Evolutionary conservation across 1,140 invertebrate species (phyloP), one percentile per base, ranked within the genome.

Genomic region (Bacillus rossius): DNA sequence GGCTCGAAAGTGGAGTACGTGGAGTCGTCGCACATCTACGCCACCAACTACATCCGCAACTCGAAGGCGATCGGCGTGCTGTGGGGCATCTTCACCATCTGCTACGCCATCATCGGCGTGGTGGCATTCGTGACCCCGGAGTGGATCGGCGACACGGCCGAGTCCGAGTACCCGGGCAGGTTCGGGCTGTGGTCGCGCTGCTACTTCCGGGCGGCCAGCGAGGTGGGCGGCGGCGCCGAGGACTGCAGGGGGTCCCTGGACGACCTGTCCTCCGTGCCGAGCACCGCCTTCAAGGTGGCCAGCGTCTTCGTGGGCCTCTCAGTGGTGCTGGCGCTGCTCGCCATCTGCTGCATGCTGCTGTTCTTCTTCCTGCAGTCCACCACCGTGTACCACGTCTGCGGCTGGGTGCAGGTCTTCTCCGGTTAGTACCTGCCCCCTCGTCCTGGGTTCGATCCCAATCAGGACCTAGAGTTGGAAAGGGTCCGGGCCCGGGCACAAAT

Each of bases 71-170:
- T 98, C 54, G 94, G 92, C 40, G 93, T 98, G 16, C 79, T 98
- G 43, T 98, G 96, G 96, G 94, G 88, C 19, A 91, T 98, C 64
- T 97, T 98, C 72, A 91, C 92, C 52, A 91, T 97, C 68, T 98
- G 95, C 75, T 98, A 94, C 74, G 91, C 92, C 49, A 97, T 99
- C 65, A 96, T 98, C 67, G 87, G 88, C 55, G 86, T 95, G 56
- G 93, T 98, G 16, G 89, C 94, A 0, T 96, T 98, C 72, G 85
- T 97, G 16, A 96, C 96, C 53, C 94, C 95, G 7, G 94, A 98
- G 76, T 99, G 96, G 90, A 89, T 85, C 68, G 95, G 81, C 1
- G 85, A 87, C 82, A 83, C 68, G 73, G 81, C 86, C 53, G 84
- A 90, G 47, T 88, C 89, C 43, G 87, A 91, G 57, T 89, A 88